These are phyloP conservation scores for Solenopsis invicta DNA, from an alignment of 1,140 invertebrate species.

Conservation along the genomic window DNA sequence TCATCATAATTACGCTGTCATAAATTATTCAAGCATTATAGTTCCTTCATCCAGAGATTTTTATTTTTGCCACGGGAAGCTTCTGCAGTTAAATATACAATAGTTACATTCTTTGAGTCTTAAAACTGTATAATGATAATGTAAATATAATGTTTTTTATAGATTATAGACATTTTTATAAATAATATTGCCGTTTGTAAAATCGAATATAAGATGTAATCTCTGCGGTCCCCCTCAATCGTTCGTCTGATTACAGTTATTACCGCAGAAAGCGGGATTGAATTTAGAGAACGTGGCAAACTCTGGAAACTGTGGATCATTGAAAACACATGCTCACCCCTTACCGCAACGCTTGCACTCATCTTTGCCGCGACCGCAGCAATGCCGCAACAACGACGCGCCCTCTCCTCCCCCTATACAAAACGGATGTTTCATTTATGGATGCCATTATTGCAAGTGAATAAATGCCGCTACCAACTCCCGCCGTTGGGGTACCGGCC, in stretches of 20 bases:
- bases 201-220: background rate
- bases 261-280: slow-evolving; percentile 1
- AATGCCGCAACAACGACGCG: slow-evolving; percentile 50
- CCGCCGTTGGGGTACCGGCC: slow-evolving; percentile 29
- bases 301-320: slow-evolving; percentile 26
- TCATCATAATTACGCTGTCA: slow-evolving; percentile 5
- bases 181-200: background rate
- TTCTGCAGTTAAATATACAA: background rate
- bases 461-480: slow-evolving; percentile 56
- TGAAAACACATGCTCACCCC: slow-evolving; percentile 46
- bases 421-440: slow-evolving; percentile 63
- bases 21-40: slow-evolving; percentile 35
- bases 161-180: background rate
- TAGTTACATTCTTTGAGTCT: background rate
- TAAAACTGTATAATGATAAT: background rate
- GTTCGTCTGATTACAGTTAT: slow-evolving; percentile 1
- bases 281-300: slow-evolving; percentile 47
- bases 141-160: background rate
- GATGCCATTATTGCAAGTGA: slow-evolving; percentile 61
- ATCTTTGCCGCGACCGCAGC: slow-evolving; percentile 48
- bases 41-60: background rate
- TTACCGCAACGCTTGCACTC: slow-evolving; percentile 49
- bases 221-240: background rate
- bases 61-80: background rate
- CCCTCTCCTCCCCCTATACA: background rate